Percentiles rank a stretch among this genome's conserved stretches.
These are phyloP conservation scores for Nestor notabilis DNA, from an alignment of 2,113 vertebrate genomes.

Conservation along the genomic window DNA sequence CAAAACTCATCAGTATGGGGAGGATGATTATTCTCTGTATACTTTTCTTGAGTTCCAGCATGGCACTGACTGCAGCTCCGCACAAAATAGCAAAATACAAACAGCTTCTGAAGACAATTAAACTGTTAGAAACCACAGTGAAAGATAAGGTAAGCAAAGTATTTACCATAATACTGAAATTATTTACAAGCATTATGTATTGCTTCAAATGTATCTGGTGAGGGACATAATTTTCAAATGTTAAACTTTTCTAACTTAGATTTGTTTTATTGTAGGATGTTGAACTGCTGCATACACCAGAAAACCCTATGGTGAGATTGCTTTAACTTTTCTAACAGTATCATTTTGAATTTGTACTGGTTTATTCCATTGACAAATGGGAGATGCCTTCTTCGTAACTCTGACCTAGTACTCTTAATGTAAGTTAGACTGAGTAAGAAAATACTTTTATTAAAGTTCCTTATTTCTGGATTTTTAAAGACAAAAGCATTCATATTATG, in stretches of 20 bases:
- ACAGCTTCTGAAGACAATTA: constrained; percentile 45
- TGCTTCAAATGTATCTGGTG: background rate
- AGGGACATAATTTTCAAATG: background rate
- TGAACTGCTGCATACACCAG: constrained; percentile 69
- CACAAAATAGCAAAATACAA: constrained; percentile 8
- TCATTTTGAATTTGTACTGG: background rate
- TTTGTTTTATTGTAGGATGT: constrained; percentile 72
- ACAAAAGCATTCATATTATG: background rate
- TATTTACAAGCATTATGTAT: background rate
- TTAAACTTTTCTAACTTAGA: constrained; percentile 36
- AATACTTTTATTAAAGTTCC: background rate
- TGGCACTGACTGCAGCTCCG: background rate
- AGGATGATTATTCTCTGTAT: constrained; percentile 60
- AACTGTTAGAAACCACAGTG: constrained; percentile 26
- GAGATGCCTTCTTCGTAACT: background rate
- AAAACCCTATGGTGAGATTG: constrained; percentile 71
- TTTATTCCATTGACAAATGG: background rate
- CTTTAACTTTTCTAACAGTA: constrained; percentile 32
- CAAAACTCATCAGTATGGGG: constrained; percentile 63
- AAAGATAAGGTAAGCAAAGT: constrained; percentile 65
- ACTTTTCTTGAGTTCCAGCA: constrained; percentile 54
- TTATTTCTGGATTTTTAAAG: background rate
- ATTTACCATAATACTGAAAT: background rate
- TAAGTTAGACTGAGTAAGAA: background rate
- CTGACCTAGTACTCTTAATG: background rate